A percentile compares a stretch with the other conserved stretches of the same genome.
Conservation (phyloP, 2,113 vertebrate genomes). For the Tetrao urogallus region DNA sequence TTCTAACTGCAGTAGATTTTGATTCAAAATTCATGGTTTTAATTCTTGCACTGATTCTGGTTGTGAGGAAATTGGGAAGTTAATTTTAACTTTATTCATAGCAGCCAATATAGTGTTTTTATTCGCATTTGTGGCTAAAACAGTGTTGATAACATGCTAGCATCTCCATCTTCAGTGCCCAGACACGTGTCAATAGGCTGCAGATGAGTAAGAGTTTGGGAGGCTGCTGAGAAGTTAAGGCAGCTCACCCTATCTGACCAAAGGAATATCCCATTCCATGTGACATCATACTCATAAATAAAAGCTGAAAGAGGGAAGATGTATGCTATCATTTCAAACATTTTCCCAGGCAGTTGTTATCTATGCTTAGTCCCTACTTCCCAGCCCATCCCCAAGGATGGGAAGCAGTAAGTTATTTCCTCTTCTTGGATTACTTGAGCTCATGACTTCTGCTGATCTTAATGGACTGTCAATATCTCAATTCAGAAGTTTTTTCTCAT, state of each 20-base stretch:
- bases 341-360: not conserved
- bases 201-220: not conserved
- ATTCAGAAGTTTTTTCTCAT: fast-evolving
- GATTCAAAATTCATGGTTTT: not conserved
- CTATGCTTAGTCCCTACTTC: not conserved
- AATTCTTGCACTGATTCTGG: not conserved
- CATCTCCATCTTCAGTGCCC: not conserved
- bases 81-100: not conserved
- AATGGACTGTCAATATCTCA: not conserved
- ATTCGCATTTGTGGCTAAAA: not conserved
- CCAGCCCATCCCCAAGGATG: not conserved
- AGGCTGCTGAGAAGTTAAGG: not conserved
- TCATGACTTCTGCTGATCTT: not conserved
- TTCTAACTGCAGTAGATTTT: not conserved
- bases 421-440: not conserved
- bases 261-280: not conserved
- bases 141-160: not conserved
- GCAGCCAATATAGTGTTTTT: not conserved
- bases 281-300: fast-evolving
- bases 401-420: not conserved
- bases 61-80: not conserved
- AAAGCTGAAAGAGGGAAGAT: not conserved
- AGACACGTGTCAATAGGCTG: not conserved
- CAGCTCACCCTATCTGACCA: not conserved
- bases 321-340: not conserved